phyloP scores from a whole-genome alignment of 2,888 invertebrate species.

The Oligia fasciuncula region DNA sequence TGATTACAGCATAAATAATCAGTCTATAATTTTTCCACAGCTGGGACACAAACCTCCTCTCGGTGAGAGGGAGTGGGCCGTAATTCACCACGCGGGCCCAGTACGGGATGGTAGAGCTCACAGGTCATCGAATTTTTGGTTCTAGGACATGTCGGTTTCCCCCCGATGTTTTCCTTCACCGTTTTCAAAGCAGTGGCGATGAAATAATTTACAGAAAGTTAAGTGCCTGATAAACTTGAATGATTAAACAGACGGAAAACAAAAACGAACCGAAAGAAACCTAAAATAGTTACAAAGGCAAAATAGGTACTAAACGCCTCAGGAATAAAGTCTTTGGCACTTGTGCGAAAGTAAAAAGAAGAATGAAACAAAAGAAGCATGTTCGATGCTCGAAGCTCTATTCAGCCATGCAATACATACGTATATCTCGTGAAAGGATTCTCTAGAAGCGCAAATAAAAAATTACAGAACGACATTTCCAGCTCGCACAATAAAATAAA shows the following conservation, averaged over 20 bases:
- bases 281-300: not conserved
- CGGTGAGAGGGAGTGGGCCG: not conserved
- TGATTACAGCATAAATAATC: constrained; percentile 6
- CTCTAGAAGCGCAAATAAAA: constrained; percentile 29
- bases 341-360: constrained; percentile 27
- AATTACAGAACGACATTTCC: not conserved
- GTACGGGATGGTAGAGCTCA: not conserved
- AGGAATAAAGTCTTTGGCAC: constrained; percentile 18
- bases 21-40: no score
- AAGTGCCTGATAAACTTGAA: not conserved
- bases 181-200: not conserved
- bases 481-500: constrained; percentile 27
- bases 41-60: not conserved
- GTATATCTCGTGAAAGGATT: constrained; percentile 13
- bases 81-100: not conserved
- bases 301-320: constrained; percentile 14
- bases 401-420: constrained; percentile 12
- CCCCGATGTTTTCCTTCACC: not conserved
- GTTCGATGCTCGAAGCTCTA: constrained; percentile 25
- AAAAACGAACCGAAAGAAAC: constrained; percentile 1
- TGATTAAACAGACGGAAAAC: constrained; percentile 1
- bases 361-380: constrained; percentile 24
- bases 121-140: not conserved
- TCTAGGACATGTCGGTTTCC: not conserved
- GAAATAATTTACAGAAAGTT: not conserved